Base-by-base conservation (phyloP, 2,797 vertebrate genomes). In the Macropodus opercularis region DNA sequence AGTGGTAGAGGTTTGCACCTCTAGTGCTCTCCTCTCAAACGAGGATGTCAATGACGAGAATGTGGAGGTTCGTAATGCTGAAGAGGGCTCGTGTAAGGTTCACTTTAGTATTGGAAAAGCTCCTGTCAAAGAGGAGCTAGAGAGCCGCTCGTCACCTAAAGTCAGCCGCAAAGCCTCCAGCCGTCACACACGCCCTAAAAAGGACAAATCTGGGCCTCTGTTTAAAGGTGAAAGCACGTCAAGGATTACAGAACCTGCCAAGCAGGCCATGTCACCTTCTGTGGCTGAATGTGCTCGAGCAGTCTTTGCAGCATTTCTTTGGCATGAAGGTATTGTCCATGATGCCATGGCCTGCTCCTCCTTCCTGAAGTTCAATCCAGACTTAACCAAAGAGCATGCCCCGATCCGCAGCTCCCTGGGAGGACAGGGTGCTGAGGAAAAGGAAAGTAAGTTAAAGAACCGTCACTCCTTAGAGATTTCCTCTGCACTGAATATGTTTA, bases 311-410 rank as follows among this genome's bases (percentile, higher is more conserved):
- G 94, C 98, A 0, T 99, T 99, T 79, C 88, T 99, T 35, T 99
- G 98, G 98, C 98, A 99, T 4, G 98, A 99, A 76, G 98, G 98
- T 60, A 99, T 99, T 57, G 98, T 99, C 34, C 98, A 99, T 4
- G 98, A 99, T 58, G 98, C 98, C 47, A 99, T 99, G 98, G 98
- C 98, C 36, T 99, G 98, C 84, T 99, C 98, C 8, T 99, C 98
- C n/a, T 99, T 98, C 86, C 88, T 99, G 41, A 99, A 99, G 79
- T 99, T 99, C 77, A 99, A 99, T 88, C 98, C 98, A 34, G 97
- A 98, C 26, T 89, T 99, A 46, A 97, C 95, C 80, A 99, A 99
- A 92, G 97, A 99, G 69, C 96, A 98, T 5, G 97, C 97, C 1
- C 97, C 98, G 1, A 96, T 98, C 79, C 93, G 98, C 70, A 97